Percentiles rank a stretch among this genome's conserved stretches.
phyloP scores from a whole-genome alignment of 2,888 invertebrate species.

The Gibbula magus region DNA sequence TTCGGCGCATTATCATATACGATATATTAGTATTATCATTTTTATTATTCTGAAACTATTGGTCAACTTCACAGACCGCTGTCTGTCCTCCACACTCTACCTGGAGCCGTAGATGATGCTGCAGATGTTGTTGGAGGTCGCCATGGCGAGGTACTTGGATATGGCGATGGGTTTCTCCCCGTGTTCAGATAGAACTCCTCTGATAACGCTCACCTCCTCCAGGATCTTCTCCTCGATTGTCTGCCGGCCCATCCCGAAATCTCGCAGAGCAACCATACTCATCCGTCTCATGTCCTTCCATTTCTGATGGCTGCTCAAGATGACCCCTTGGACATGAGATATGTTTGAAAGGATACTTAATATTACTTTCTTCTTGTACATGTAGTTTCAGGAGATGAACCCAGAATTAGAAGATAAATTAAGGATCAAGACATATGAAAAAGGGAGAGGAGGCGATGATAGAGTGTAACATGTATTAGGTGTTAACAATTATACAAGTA shows the following conservation, averaged over 20 bases:
- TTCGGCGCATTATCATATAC: no score
- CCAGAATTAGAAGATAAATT: no score
- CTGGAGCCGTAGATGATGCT: slow-evolving; percentile 61
- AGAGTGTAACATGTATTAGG: no score
- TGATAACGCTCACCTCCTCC: slow-evolving; percentile 50
- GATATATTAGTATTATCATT: no score
- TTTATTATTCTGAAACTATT: no score
- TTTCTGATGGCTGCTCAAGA: slow-evolving; percentile 53
- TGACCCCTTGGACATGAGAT: slow-evolving; percentile 43
- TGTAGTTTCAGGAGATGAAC: no score
- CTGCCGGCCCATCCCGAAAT: slow-evolving; percentile 61
- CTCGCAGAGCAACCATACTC: slow-evolving; percentile 52
- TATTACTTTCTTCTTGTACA: no score
- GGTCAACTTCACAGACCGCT: no score
- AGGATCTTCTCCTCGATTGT: slow-evolving; percentile 55
- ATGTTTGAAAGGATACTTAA: no score
- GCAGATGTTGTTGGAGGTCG: slow-evolving; percentile 61
- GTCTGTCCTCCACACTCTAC: slow-evolving; percentile 33
- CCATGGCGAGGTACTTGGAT: slow-evolving; percentile 49
- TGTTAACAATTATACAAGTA: no score
- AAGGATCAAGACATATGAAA: no score
- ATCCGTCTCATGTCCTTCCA: slow-evolving; percentile 58
- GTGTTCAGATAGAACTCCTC: slow-evolving; percentile 39
- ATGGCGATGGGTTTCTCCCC: slow-evolving; percentile 42
- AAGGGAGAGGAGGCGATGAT: no score